Base-by-base conservation (phyloP, 2,888 invertebrate genomes). In the Drosophila ustulata region DNA sequence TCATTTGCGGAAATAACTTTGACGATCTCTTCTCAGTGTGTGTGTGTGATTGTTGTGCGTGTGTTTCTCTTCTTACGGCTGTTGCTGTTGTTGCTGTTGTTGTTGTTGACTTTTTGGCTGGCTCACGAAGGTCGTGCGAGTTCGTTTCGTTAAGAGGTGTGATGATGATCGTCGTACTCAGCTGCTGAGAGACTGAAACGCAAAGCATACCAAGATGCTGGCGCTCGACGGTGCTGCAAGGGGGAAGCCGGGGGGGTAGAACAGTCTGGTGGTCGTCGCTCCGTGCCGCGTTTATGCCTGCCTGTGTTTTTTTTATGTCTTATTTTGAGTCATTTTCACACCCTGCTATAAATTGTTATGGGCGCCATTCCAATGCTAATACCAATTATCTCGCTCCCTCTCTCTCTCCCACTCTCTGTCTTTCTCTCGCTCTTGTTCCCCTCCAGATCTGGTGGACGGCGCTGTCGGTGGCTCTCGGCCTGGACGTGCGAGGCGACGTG, bases 391-490 rank as follows among this genome's bases (percentile, higher is more conserved):
- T 59, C 11, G 30, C 47, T 45, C 28, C 56, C 52, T 7, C 37
- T 41, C 53, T 47, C 26, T n/a, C 45, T 23, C 52, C 9, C 4
- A n/a, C 25, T 13, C 4, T 23, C 30, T 18, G 18, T 26, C 7
- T 5, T 11, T 26, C 23, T n/a, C 23, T 41, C n/a, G n/a, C n/a
- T n/a, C n/a, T n/a, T 6, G 8, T 8, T 28, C 18, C 18, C 13
- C 43, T 49, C 23, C 94, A 97, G 97, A 97, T 97, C 89, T 94
- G 97, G 92, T 97, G 97, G 97, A 97, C 97, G 65, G 97, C 97
- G 39, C 93, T 97, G 76, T 97, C 97, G 26, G 94, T 97, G 85
- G 97, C 97, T 70, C 93, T 98, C 89, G 97, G 97, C 63, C 94
- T 97, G 91, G 97, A 97, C 93, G 94, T 97, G 66, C 95, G 96